These are phyloP conservation scores for Choristoneura fumiferana DNA, from an alignment of 1,140 invertebrate genomes.

Conservation along the genomic window DNA sequence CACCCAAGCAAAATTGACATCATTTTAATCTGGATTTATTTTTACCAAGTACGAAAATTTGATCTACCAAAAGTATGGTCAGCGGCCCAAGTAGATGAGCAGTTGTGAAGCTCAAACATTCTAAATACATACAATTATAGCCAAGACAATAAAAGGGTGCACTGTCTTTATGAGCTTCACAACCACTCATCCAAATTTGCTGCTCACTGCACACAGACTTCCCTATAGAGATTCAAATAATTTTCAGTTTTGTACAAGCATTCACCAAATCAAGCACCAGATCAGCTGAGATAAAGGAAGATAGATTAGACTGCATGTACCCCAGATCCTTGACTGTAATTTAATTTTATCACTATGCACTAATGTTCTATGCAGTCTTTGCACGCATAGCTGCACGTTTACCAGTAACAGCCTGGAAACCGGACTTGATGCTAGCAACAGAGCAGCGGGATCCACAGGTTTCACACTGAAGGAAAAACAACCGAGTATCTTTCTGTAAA, in stretches of 20 bases:
- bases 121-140: too few species aligned
- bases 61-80: too few species aligned
- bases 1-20: too few species aligned
- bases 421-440: slow-evolving; percentile 99
- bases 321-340: slow-evolving; percentile 60
- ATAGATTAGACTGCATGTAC: slow-evolving; percentile 57
- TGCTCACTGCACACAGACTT: too few species aligned
- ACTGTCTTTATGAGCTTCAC: too few species aligned
- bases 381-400: slow-evolving; percentile 98
- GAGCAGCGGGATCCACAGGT: slow-evolving; percentile 99
- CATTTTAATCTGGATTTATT: too few species aligned
- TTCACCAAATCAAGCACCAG: slow-evolving; percentile 7
- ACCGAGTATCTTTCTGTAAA: slow-evolving; percentile 98
- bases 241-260: slow-evolving; percentile 16
- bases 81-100: too few species aligned
- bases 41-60: too few species aligned
- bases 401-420: slow-evolving; percentile 99
- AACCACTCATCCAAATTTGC: too few species aligned
- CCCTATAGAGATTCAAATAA: too few species aligned
- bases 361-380: slow-evolving; percentile 89
- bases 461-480: slow-evolving; percentile 99
- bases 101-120: too few species aligned
- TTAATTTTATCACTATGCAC: slow-evolving; percentile 69
- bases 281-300: slow-evolving; percentile 9
- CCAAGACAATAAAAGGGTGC: too few species aligned